These are phyloP conservation scores for Oplegnathus fasciatus DNA, from an alignment of 2,113 vertebrate species.

Conservation along the genomic window DNA sequence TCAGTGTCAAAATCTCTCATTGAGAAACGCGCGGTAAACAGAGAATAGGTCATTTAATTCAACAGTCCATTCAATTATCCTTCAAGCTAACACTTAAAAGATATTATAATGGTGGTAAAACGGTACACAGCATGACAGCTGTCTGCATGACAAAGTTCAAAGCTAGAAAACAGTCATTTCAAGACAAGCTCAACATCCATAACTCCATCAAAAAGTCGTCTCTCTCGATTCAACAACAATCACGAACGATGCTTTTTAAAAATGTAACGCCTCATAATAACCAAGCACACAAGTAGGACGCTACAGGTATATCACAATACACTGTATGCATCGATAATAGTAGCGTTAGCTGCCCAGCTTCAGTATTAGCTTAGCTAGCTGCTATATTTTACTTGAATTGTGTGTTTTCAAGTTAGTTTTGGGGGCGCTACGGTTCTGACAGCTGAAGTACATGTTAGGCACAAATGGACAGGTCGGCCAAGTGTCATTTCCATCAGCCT, in stretches of 20 bases:
- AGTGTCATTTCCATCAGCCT: not conserved
- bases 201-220: not conserved
- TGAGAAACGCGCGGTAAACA: slow-evolving; percentile 11
- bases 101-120: not conserved
- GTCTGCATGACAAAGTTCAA: not conserved
- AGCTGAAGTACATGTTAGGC: not conserved
- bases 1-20: not conserved
- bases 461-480: not conserved
- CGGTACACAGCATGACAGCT: not conserved
- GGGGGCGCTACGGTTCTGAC: not conserved
- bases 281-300: not conserved
- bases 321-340: not conserved
- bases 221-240: not conserved
- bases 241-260: not conserved
- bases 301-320: not conserved
- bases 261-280: not conserved
- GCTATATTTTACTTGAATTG: slow-evolving; percentile 26
- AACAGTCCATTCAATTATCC: not conserved
- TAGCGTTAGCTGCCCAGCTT: not conserved
- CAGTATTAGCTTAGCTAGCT: slow-evolving; percentile 16
- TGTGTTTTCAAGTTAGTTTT: not conserved
- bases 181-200: not conserved
- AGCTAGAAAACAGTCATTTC: not conserved
- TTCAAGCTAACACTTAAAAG: not conserved
- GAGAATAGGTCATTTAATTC: not conserved